phyloP scores from a whole-genome alignment of 1,140 invertebrate species.

The Lordiphosa mommai region DNA sequence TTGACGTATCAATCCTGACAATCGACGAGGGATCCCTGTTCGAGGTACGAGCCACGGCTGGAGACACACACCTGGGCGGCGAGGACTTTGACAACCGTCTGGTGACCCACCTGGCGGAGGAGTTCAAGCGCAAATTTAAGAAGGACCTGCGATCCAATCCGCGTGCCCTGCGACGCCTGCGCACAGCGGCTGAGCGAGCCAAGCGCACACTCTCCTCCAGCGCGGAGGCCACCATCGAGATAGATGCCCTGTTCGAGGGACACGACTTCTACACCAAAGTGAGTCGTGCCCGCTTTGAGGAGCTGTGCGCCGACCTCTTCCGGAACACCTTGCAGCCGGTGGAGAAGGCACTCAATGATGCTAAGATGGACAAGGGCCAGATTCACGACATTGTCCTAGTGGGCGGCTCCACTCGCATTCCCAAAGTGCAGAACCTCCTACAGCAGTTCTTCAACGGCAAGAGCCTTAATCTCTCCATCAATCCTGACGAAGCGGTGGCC shows the following conservation, averaged over 20 bases:
- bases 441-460: conserved; percentile 85
- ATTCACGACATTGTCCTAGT: conserved; percentile 85
- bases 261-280: conserved; percentile 93
- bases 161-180: conserved; percentile 87
- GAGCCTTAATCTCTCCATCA: conserved; percentile 85
- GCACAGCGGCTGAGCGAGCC: conserved; percentile 87
- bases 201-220: conserved; percentile 85
- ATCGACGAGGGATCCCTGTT: conserved; percentile 92
- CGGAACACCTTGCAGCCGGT: conserved; percentile 85
- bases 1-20: conserved; percentile 92
- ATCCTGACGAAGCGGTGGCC: conserved; percentile 89
- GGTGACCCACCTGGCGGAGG: conserved; percentile 87
- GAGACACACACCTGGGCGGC: conserved; percentile 87
- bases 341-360: conserved; percentile 87
- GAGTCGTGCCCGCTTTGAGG: conserved; percentile 91
- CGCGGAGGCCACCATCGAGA: conserved; percentile 86
- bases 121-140: conserved; percentile 92
- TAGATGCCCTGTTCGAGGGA: conserved; percentile 87
- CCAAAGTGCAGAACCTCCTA: conserved; percentile 84
- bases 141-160: conserved; percentile 89
- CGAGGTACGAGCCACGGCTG: conserved; percentile 89
- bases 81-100: conserved; percentile 90
- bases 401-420: conserved; percentile 84
- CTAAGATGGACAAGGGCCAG: conserved; percentile 86
- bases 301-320: conserved; percentile 91